Base-by-base conservation (phyloP, 2,888 invertebrate genomes). In the Lypha dubia region DNA sequence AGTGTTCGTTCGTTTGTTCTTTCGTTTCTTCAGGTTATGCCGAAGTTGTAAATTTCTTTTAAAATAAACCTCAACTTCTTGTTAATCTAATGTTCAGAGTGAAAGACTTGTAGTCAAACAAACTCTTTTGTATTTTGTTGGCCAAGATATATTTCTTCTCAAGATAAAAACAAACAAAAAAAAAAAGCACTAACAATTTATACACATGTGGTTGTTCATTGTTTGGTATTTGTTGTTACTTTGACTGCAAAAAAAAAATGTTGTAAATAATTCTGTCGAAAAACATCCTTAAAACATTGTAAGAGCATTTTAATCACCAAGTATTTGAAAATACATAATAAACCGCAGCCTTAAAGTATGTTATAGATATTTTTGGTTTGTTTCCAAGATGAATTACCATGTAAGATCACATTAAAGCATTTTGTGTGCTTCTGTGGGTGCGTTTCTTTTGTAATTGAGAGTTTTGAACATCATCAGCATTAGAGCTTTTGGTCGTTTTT, bases 31-130 rank as follows among this genome's bases (percentile, higher is more conserved):
- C 38, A 49, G 65, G 65, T 49, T 68, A 35, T 28, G 75, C 75
- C 56, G 70, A 74, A 79, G 81, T 79, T 84, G 70, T 84, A 84
- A 84, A 84, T 84, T 84, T 84, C 84, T 84, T 84, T 74, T 79
- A 79, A 79, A 81, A 77, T 65, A 81, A 84, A 84, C 84, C 81
- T 84, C 84, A 81, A 81, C 81, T 77, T 81, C 44, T 60, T 68
- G 63, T 83, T 74, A 32, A 62, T 53, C 73, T 73, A 63, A 67
- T 58, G 46, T 63, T 46, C 58, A 41, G 13, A 20, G 17, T 32
- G 62, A 74, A 53, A 35, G 44, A 24, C 63, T 76, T 56, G 28
- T 13, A 62, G 49, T 51, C 49, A 51, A 46, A 60, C 6, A 32
- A 32, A 46, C 71, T 28, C 51, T 44, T 60, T 60, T 46, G 28